phyloP scores from a whole-genome alignment of 2,888 invertebrate species.

The Stegophylla sp. region DNA sequence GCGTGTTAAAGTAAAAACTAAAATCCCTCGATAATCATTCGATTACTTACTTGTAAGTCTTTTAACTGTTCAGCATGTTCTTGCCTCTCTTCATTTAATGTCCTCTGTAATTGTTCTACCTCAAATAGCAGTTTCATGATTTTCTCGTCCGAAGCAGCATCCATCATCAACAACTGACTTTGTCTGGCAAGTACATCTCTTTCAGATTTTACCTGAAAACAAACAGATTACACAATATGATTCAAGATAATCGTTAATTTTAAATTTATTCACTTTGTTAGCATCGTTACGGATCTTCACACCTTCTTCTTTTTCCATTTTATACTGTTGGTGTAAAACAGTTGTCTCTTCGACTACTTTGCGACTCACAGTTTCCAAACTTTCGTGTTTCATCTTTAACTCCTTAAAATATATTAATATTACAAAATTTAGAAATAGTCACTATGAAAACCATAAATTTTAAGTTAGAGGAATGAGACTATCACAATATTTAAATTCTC shows the following conservation, averaged over 20 bases:
- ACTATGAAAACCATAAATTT: no score
- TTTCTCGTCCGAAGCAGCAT: constrained; percentile 69
- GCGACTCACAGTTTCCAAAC: constrained; percentile 73
- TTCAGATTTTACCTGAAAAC: constrained; percentile 70
- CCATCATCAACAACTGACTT: constrained; percentile 72
- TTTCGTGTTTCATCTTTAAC: constrained; percentile 67
- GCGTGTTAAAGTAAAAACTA: no score
- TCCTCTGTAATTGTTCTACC: constrained; percentile 71
- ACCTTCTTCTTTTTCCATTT: constrained; percentile 71
- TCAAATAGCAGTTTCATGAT: constrained; percentile 70
- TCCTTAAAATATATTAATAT: constrained; percentile 61
- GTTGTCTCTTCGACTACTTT: constrained; percentile 73
- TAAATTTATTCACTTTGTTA: constrained; percentile 64
- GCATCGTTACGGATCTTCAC: constrained; percentile 66
- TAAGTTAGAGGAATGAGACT: no score
- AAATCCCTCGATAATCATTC: background rate
- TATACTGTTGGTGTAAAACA: constrained; percentile 71
- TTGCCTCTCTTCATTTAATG: constrained; percentile 71
- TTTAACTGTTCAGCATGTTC: constrained; percentile 70
- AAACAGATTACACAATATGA: background rate
- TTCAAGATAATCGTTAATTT: background rate
- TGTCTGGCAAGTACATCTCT: constrained; percentile 73
- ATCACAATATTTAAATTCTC: no score
- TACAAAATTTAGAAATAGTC: background rate
- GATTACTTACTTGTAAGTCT: constrained; percentile 68